Base-by-base conservation (phyloP, 2,888 invertebrate genomes). In the Tiphia femorata region DNA sequence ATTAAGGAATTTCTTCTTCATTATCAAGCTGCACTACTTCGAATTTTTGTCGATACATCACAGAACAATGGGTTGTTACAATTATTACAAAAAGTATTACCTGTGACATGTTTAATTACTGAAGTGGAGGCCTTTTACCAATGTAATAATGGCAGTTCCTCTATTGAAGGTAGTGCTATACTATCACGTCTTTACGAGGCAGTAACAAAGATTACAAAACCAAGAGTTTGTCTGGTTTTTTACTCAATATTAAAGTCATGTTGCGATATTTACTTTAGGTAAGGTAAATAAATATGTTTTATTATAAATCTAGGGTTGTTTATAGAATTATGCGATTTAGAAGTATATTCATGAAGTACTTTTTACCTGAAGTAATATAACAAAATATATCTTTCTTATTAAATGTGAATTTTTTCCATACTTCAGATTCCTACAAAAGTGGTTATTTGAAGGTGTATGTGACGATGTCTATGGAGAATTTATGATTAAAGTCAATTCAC, bases 391-490 rank as follows among this genome's bases (percentile, higher is more conserved):
- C n/a, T 7, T 35, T 35, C 1, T 40, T 40, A 40, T 21, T 20
- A 5, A n/a, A n/a, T n/a, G n/a, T n/a, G n/a, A n/a, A n/a, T n/a
- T n/a, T n/a, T n/a, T n/a, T n/a, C n/a, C n/a, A 2, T n/a, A 35
- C 19, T 84, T 59, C 74, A 89, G 90, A 56, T 89, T 93, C 77
- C 86, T 97, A 27, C 90, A 93, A 75, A 88, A 90, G 56, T 97
- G 96, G 91, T 89, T 96, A 58, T 92, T 94, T 75, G 91, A 94
- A 78, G 97, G 96, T 0, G 87, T 89, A 47, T 84, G 96, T 12
- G 91, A 93, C 60, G 96, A 96, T 81, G 86, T 88, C 10, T 91
- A 90, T 74, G 90, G 91, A 67, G 96, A 96, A 84, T 94, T 96
- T 72, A 96, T 96, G 84, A 91, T 97, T 48, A 88, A 89, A 43